Evolutionary conservation across 2,888 invertebrate species (phyloP), one percentile per base, ranked within the genome.

Genomic region (Morinoia aosen): DNA sequence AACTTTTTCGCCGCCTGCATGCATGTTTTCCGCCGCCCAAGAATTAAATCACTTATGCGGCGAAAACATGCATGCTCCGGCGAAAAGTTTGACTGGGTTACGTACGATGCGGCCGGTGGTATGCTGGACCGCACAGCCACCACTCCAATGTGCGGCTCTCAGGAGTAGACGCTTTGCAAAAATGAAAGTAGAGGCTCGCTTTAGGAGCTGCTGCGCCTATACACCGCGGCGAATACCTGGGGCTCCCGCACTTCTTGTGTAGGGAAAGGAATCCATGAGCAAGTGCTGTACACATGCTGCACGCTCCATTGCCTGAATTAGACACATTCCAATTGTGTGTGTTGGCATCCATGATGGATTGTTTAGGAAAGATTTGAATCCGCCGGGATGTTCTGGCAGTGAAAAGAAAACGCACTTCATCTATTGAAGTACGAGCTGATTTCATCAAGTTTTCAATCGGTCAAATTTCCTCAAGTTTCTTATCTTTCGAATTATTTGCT

Each of bases 151-250:
- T 7, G 14, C 33, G 57, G 93, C 56, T 56, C 93, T 93, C 57
- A 39, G 11, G 11, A 48, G 93, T 93, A 57, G 57, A 57, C 19
- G 93, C 57, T 93, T 93, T 48, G 57, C 57, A 93, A 93, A 93
- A 93, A 93, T 93, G 93, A 93, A 93, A 93, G 93, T 93, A 93
- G 93, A 57, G 93, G 93, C 33, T 57, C 56, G 57, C 57, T 57
- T 57, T 57, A 93, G 93, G 93, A 48, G n/a, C 19, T 56, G 93
- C 57, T 93, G 57, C 48, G 93, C 93, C 93, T 93, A 93, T 93
- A 93, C 48, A 93, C 93, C 19, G 25, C 57, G n/a, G n/a, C n/a
- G 33, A 56, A 48, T 93, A 48, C 93, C 93, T 25, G 57, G 25
- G 40, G n/a, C 93, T 93, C 93, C 93, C n/a, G 58, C 93, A 7